Base-by-base conservation (phyloP, 2,113 vertebrate species). In the Pyxicephalus adspersus region DNA sequence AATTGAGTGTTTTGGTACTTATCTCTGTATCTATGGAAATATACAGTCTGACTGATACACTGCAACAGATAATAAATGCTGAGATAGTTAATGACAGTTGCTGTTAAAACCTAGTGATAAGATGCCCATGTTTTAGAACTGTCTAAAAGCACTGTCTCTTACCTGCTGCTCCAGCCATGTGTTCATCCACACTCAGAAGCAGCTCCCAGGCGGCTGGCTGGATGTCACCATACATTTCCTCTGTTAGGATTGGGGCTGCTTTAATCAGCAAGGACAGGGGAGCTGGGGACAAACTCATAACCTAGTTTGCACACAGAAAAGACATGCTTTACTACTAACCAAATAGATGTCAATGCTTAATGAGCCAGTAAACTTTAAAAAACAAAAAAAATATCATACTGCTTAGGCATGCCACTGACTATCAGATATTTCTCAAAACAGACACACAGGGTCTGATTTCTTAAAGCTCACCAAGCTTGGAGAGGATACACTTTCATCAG, bases 101-200 rank as follows among this genome's bases (percentile, higher is more conserved):
- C 38, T 45, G 38, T 6, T 45, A 45, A 45, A 45, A 13, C 5
- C 38, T 45, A 45, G 38, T 45, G 8, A 45, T 45, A 45, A 8
- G 8, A 45, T 45, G 8, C 38, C 11, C 20, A 64, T 25, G 0
- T 13, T 25, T 25, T 1, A 13, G 0, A n/a, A n/a, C n/a, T n/a
- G 16, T 50, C 29, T n/a, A 4, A 50, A 3, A 64, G 25, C 7
- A 76, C 0, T 50, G 19, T 4, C 6, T 64, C 74, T 84, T 84
- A 99, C 98, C 98, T 83, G 98, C 97, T 20, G 97, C 97, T 3
- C 96, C 98, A 0, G 97, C 97, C 96, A 99, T 99, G 76, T 99
- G 98, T 76, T 99, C 98, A 65, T 99, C 98, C 88, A 98, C 92
- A 3, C 97, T 99, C 65, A 99, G 95, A 61, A 99, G 84, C 3